Evolutionary conservation across 2,797 vertebrate species (phyloP).

Genomic region (Nasua narica): DNA sequence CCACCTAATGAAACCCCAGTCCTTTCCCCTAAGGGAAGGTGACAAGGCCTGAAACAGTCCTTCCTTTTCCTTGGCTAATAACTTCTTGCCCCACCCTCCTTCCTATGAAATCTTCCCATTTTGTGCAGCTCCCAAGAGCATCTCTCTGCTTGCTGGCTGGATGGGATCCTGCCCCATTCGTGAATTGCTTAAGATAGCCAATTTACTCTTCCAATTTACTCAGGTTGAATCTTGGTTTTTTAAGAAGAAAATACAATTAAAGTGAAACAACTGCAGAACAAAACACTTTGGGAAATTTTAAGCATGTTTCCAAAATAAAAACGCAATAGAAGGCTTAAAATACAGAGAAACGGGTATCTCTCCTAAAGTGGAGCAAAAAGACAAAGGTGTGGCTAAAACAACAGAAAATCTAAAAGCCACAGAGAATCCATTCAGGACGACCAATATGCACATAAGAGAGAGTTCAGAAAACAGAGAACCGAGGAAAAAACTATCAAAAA

Average conservation of each 20-base stretch:
- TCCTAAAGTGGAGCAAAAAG: neutral
- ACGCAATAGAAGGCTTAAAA: neutral
- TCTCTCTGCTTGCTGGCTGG: neutral
- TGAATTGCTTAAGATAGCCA: neutral
- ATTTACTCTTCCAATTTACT: neutral
- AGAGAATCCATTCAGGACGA: neutral
- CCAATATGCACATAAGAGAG: neutral
- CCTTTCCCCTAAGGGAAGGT: neutral
- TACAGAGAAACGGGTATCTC: neutral
- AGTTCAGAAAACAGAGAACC: neutral
- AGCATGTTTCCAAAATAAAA: neutral
- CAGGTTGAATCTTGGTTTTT: neutral
- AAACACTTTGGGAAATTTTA: constrained; percentile 16
- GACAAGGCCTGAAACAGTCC: neutral
- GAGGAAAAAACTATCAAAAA: neutral
- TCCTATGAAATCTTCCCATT: neutral
- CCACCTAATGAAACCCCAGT: neutral
- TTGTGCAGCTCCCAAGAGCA: neutral
- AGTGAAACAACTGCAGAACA: neutral
- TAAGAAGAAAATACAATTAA: neutral
- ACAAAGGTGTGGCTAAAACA: neutral
- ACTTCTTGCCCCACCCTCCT: neutral
- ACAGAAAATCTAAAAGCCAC: neutral
- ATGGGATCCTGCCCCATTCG: neutral
- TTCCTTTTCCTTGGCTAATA: neutral